Evolutionary conservation across 1,140 invertebrate genomes (phyloP).

Genomic region (Tetramorium parvispinum): DNA sequence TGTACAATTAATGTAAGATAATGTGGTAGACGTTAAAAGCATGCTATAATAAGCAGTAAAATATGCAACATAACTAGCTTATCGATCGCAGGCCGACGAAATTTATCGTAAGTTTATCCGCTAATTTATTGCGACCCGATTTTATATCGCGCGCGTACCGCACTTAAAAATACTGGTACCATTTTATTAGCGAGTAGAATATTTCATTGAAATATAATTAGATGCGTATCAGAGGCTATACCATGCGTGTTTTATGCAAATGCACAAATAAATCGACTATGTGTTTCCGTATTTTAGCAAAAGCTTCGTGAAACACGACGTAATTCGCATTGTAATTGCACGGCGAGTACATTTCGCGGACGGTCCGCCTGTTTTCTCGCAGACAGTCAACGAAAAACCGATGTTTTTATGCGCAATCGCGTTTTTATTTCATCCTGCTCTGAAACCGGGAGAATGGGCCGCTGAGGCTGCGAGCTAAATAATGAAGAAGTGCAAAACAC

Average conservation of each 20-base stretch:
- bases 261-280: conserved; percentile 48
- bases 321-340: conserved; percentile 39
- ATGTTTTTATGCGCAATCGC: conserved; percentile 19
- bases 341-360: not conserved
- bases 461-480: conserved; percentile 36
- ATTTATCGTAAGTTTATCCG: conserved; percentile 68
- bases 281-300: conserved; percentile 29
- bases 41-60: conserved; percentile 63
- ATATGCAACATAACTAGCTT: conserved; percentile 64
- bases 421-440: conserved; percentile 15
- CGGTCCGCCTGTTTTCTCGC: conserved; percentile 2
- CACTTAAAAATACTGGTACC: conserved; percentile 29
- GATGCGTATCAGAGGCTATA: conserved; percentile 33
- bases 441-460: not conserved
- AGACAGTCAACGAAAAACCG: conserved; percentile 17
- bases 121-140: conserved; percentile 41
- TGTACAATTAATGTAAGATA: conserved; percentile 35
- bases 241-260: conserved; percentile 53
- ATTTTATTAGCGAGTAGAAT: conserved; percentile 36
- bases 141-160: conserved; percentile 5
- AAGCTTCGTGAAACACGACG: not conserved
- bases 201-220: conserved; percentile 59
- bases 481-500: conserved; percentile 54
- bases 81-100: conserved; percentile 58
- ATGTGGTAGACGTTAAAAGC: conserved; percentile 54